Conservation (phyloP, 2,797 vertebrate genomes). For the Holocentrus rufus region DNA sequence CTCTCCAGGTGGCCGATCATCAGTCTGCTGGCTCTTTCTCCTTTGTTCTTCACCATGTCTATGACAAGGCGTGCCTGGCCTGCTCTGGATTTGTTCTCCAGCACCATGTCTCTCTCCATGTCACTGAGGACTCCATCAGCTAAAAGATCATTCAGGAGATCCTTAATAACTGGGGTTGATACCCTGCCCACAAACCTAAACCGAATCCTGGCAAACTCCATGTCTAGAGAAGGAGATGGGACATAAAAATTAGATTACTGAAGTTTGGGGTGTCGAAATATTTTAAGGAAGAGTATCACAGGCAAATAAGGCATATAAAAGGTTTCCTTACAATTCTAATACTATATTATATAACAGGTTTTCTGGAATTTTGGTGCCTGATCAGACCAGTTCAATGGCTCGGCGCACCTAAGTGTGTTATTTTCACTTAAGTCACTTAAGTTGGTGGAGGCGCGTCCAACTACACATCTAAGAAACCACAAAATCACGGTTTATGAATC, state of each 20-base stretch:
- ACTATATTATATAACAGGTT: too few species aligned
- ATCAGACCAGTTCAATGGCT: too few species aligned
- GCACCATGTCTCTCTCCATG: constrained; percentile 65
- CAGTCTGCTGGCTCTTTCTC: constrained; percentile 57
- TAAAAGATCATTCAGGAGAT: constrained; percentile 76
- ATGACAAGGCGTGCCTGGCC: constrained; percentile 74
- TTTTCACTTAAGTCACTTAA: too few species aligned
- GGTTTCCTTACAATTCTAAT: too few species aligned
- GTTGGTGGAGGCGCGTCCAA: too few species aligned
- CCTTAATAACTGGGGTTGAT: constrained; percentile 15
- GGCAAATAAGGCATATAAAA: too few species aligned
- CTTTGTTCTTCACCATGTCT: constrained; percentile 74
- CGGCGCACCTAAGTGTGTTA: too few species aligned
- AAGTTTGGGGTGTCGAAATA: too few species aligned
- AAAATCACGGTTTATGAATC: too few species aligned
- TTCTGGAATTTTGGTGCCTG: too few species aligned
- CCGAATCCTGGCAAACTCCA: constrained; percentile 50
- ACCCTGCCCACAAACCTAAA: constrained; percentile 24
- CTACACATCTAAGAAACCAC: too few species aligned
- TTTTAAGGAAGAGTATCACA: too few species aligned
- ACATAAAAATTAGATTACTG: background rate
- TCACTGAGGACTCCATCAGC: constrained; percentile 56
- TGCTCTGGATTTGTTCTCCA: accelerated
- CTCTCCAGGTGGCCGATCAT: constrained; percentile 57
- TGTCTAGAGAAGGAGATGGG: constrained; percentile 36